These are phyloP conservation scores for Dallia pectoralis DNA, from an alignment of 2,797 vertebrate species.

Conservation along the genomic window DNA sequence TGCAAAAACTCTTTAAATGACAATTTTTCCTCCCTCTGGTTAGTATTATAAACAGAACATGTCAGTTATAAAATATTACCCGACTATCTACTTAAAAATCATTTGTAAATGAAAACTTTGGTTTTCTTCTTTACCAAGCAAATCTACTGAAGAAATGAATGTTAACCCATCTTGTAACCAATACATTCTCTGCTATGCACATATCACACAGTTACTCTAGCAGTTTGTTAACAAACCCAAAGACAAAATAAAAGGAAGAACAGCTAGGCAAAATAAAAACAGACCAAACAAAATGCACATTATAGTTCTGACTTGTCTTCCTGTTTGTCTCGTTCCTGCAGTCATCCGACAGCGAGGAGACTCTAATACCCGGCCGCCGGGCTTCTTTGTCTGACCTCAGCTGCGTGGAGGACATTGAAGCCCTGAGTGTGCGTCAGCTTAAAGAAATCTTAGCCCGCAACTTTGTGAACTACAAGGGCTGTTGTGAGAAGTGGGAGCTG, in stretches of 20 bases:
- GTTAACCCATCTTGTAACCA: too few species aligned
- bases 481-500: conserved; percentile 90
- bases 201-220: not conserved
- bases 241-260: not conserved
- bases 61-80: too few species aligned
- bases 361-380: conserved; percentile 74
- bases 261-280: not conserved
- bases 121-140: too few species aligned
- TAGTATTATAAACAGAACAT: too few species aligned
- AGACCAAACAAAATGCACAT: not conserved
- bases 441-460: conserved; percentile 87
- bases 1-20: too few species aligned
- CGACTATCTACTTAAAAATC: too few species aligned
- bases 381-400: conserved; percentile 83
- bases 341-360: conserved; percentile 81
- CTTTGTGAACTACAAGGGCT: conserved; percentile 88
- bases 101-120: too few species aligned
- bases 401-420: conserved; percentile 75
- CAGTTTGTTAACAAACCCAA: not conserved
- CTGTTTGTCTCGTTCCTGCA: conserved; percentile 35
- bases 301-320: not conserved
- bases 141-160: too few species aligned
- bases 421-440: conserved; percentile 82
- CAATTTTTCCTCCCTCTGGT: too few species aligned
- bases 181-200: too few species aligned